Conservation (phyloP, 2,888 invertebrate genomes). For the Sphaeridia pumilis region DNA sequence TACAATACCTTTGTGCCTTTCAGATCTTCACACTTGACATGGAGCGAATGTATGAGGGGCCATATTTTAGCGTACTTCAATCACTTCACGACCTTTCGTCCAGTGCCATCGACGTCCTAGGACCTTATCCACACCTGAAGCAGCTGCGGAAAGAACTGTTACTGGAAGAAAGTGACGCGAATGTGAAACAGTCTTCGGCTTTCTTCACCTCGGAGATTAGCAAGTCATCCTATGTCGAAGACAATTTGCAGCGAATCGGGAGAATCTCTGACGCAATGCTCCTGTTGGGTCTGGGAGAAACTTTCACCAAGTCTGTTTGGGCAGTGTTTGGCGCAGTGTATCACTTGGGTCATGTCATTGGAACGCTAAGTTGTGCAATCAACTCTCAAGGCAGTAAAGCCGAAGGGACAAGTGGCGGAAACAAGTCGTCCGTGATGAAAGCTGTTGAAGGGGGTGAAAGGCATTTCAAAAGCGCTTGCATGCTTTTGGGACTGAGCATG, state of each 20-base stretch:
- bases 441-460: slow-evolving; percentile 19
- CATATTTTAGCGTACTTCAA: slow-evolving; percentile 32
- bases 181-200: slow-evolving; percentile 24
- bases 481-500: slow-evolving; percentile 24
- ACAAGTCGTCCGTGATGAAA: neutral
- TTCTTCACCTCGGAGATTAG: slow-evolving; percentile 32
- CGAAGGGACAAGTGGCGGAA: slow-evolving; percentile 36
- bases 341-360: slow-evolving; percentile 67
- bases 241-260: slow-evolving; percentile 25
- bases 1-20: no score
- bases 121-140: slow-evolving; percentile 30
- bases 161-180: slow-evolving; percentile 27
- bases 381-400: slow-evolving; percentile 18
- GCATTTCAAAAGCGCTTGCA: slow-evolving; percentile 34
- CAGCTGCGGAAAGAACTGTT: slow-evolving; percentile 32
- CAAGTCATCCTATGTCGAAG: slow-evolving; percentile 26
- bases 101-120: slow-evolving; percentile 31
- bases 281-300: slow-evolving; percentile 59
- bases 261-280: slow-evolving; percentile 52
- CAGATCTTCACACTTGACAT: slow-evolving; percentile 55
- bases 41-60: slow-evolving; percentile 51
- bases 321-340: slow-evolving; percentile 82
- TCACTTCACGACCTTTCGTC: slow-evolving; percentile 33
- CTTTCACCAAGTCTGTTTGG: slow-evolving; percentile 73
- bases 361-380: slow-evolving; percentile 36